Percentiles rank a stretch among this genome's conserved stretches.
Conservation (phyloP, 23 tunicate species). For the Trididemnum miniatum region DNA sequence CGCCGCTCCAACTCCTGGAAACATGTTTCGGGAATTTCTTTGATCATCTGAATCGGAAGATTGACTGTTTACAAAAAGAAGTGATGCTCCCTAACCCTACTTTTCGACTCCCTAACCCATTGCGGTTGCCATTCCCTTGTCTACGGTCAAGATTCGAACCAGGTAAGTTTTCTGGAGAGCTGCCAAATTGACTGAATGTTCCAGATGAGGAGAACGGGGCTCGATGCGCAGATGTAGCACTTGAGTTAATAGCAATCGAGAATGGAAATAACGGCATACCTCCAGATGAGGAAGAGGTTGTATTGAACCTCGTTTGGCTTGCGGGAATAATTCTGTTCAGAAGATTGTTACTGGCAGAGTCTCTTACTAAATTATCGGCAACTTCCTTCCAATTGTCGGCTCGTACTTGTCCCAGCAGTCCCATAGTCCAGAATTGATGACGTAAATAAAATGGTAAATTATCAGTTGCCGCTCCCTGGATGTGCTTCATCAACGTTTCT, state of each 20-base stretch:
- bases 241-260: neutral
- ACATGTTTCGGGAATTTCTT: neutral
- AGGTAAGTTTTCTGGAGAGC: neutral
- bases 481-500: neutral
- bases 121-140: neutral
- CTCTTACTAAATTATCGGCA: neutral
- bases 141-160: neutral
- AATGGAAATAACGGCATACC: slow-evolving; percentile 6
- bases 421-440: neutral
- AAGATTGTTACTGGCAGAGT: neutral
- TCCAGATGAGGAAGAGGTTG: neutral
- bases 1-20: neutral
- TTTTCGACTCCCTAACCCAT: neutral
- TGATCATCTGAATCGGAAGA: no score
- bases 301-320: neutral
- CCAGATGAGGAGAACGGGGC: neutral
- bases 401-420: neutral
- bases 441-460: slow-evolving; percentile 3
- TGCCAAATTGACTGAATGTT: slow-evolving; percentile 9
- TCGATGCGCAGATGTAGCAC: neutral
- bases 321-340: neutral
- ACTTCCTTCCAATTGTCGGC: slow-evolving; percentile 21
- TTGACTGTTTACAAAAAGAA: no score
- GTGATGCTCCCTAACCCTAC: neutral
- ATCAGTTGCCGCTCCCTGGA: neutral